Evolutionary conservation across 1,140 invertebrate species (phyloP).

Genomic region (Diorhabda elongata): DNA sequence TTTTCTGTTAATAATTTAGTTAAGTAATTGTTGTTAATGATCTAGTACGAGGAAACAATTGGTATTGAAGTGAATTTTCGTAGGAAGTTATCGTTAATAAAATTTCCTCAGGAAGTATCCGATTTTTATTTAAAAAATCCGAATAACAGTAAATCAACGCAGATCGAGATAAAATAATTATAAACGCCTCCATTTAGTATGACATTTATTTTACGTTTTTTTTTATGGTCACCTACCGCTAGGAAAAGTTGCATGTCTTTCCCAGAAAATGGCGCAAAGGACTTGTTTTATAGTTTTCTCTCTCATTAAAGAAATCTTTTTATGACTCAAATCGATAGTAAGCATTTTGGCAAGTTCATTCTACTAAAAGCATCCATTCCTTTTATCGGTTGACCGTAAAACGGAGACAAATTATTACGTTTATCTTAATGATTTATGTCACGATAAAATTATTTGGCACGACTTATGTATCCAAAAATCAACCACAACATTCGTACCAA

Average conservation of each 20-base stretch:
- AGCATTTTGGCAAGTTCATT: conserved; percentile 1
- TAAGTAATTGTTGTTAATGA: no score
- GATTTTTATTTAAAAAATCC: no score
- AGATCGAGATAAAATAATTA: no score
- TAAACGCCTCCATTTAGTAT: no score
- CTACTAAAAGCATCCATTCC: neutral
- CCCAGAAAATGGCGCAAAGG: neutral
- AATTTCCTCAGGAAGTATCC: no score
- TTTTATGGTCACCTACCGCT: neutral
- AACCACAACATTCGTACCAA: no score
- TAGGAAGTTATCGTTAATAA: no score
- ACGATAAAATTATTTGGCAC: neutral
- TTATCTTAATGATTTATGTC: neutral
- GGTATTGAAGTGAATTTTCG: no score
- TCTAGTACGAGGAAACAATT: no score
- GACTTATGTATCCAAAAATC: no score
- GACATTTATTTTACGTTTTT: neutral
- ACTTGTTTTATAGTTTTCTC: conserved; percentile 1
- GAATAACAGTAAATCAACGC: no score
- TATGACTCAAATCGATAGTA: conserved; percentile 2
- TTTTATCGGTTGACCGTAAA: neutral
- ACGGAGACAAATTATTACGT: neutral
- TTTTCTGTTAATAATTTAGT: no score
- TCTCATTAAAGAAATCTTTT: conserved; percentile 3
- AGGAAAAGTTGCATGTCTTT: neutral